Conservation (phyloP, 1,140 invertebrate species). For the Subanguina moxae region DNA sequence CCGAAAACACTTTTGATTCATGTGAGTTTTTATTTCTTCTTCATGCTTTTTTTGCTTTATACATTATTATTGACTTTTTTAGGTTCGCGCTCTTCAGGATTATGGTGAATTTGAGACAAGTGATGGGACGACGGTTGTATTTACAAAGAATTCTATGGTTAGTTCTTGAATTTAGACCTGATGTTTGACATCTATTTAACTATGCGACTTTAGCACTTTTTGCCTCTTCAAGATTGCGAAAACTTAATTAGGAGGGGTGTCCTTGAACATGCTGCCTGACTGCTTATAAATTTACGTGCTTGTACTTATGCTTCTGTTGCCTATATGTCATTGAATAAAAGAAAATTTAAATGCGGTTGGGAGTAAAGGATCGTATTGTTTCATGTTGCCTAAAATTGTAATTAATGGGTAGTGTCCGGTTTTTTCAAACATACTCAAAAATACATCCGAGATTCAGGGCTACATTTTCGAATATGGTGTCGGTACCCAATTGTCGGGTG, state of each 20-base stretch:
- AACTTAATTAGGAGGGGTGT: conserved; percentile 36
- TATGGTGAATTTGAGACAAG: conserved; percentile 89
- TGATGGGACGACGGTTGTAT: conserved; percentile 78
- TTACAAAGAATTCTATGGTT: conserved; percentile 81
- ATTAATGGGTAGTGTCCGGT: no score
- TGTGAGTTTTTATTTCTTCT: background rate
- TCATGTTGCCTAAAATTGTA: background rate
- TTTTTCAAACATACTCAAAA: no score
- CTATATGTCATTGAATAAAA: no score
- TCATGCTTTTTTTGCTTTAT: background rate
- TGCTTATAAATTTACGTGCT: background rate
- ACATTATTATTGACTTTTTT: background rate
- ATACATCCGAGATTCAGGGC: no score
- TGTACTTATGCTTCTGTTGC: background rate
- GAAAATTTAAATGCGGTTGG: no score
- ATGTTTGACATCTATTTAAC: conserved; percentile 4
- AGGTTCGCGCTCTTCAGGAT: conserved; percentile 72
- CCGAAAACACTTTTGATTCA: conserved; percentile 33
- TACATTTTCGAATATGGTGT: no score
- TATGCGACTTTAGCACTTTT: conserved; percentile 24
- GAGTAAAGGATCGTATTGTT: background rate
- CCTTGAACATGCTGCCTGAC: conserved; percentile 26
- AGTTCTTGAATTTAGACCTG: conserved; percentile 11
- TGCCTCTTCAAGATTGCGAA: conserved; percentile 39
- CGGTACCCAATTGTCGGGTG: no score